Percentiles rank a stretch among this genome's conserved stretches.
Evolutionary conservation across 2,113 vertebrate genomes (phyloP).

Genomic region (Propithecus coquereli): DNA sequence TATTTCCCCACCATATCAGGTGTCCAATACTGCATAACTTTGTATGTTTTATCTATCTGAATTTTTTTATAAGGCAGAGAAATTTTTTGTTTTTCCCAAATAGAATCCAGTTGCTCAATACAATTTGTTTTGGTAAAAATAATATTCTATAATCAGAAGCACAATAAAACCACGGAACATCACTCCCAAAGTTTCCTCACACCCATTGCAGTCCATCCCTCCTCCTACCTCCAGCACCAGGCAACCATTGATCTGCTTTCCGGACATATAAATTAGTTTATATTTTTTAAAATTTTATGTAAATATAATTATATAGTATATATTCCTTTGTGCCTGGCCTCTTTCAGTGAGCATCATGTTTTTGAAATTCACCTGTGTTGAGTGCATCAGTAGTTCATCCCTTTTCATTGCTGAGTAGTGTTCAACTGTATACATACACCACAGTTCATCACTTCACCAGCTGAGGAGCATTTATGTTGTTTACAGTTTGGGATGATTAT

Average conservation of each 20-base stretch:
- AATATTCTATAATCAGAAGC: neutral
- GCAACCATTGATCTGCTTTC: neutral
- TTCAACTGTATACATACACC: neutral
- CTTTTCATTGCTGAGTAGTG: neutral
- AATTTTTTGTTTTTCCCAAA: neutral
- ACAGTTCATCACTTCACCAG: neutral
- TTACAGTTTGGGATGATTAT: neutral
- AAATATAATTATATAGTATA: neutral
- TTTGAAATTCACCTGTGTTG: neutral
- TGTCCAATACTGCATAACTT: neutral
- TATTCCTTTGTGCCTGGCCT: neutral
- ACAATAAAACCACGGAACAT: neutral
- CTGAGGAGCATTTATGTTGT: neutral
- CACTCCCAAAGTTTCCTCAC: neutral
- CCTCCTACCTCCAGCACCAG: neutral
- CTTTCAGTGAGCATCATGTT: neutral
- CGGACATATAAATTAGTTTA: neutral
- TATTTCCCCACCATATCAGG: neutral
- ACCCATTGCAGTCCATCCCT: neutral
- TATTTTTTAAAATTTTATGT: neutral
- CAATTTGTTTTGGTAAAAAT: neutral
- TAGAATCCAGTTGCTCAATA: neutral
- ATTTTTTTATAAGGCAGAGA: neutral
- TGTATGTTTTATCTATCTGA: neutral
- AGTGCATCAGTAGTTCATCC: neutral